A percentile compares a stretch with the other conserved stretches of the same genome.
Evolutionary conservation across 2,888 invertebrate species (phyloP).

Genomic region (Drosophila cracens): DNA sequence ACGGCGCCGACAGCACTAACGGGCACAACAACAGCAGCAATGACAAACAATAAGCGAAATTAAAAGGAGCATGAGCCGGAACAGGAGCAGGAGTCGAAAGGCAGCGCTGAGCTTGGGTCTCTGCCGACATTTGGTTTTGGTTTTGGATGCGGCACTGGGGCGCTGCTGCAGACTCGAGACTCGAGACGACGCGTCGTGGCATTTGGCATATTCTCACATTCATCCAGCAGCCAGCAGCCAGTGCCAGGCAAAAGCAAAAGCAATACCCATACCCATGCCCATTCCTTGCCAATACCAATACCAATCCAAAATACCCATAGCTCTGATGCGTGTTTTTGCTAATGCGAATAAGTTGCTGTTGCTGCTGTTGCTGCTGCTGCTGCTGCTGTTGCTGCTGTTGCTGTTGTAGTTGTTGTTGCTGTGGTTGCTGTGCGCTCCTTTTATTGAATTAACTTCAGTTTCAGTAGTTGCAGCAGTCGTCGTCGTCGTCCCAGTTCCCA

Average conservation of each 20-base stretch:
- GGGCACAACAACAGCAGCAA: constrained; percentile 42
- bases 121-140: constrained; percentile 52
- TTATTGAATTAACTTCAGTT: constrained; percentile 74
- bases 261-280: constrained; percentile 18
- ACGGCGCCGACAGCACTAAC: constrained; percentile 40
- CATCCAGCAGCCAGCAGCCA: constrained; percentile 25
- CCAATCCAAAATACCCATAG: constrained; percentile 49
- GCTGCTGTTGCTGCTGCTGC: constrained; percentile 48
- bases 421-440: constrained; percentile 53
- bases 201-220: constrained; percentile 71
- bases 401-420: constrained; percentile 22
- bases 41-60: constrained; percentile 69
- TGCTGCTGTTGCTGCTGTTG: constrained; percentile 50
- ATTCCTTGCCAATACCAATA: constrained; percentile 47
- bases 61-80: constrained; percentile 38
- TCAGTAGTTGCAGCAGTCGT: constrained; percentile 43
- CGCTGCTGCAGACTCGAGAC: constrained; percentile 39
- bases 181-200: constrained; percentile 51
- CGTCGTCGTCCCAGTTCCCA: constrained; percentile 18
- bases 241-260: constrained; percentile 18
- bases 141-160: constrained; percentile 45
- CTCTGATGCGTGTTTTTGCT: constrained; percentile 71
- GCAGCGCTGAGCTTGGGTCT: constrained; percentile 30
- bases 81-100: background rate
- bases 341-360: constrained; percentile 75